Base-by-base conservation (phyloP, 2,113 vertebrate species). In the Hyperopisus bebe region DNA sequence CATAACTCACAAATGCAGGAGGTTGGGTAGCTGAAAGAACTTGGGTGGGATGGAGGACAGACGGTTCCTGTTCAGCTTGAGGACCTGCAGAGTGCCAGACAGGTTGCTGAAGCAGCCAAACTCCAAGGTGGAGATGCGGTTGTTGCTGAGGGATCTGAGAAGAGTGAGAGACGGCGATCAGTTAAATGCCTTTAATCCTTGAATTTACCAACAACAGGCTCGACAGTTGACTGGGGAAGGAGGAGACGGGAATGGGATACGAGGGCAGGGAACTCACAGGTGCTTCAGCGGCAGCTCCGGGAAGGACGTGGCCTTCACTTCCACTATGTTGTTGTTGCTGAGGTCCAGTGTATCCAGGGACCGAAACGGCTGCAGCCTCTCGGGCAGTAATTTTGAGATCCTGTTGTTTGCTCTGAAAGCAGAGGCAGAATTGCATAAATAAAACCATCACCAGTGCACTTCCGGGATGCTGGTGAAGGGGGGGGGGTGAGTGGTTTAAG, bases 271-370 rank as follows among this genome's bases (percentile, higher is more conserved):
- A 6, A 92, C 95, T 98, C 94, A 99, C 98, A 99, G 93, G 94
- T 97, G 96, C 92, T 96, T 98, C 87, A 99, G 96, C 0, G 95
- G 95, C 77, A 99, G 92, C 0, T 91, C 89, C 24, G 98, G 98
- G 95, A 99, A 97, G 17, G 96, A 96, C 88, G 93, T 91, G 0
- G 94, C 91, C 94, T 95, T 97, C 53, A 99, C 92, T 42, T 97
- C 96, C 31, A 95, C 95, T 80, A 99, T 96, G 91, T 96, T 97
- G 93, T 99, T 99, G 93, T 94, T 97, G 94, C 98, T 98, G 90
- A 99, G 95, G 94, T 99, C 98, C 91, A 99, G 96, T 42, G 97
- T 98, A 95, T 98, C 97, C 91, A 99, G 94, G 42, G 95, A 94
- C 11, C 94, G 92, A 94, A 98, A 97, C 0, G 94, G 93, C 92